Base-by-base conservation (phyloP, 2,888 invertebrate genomes). In the Troilus luridus region DNA sequence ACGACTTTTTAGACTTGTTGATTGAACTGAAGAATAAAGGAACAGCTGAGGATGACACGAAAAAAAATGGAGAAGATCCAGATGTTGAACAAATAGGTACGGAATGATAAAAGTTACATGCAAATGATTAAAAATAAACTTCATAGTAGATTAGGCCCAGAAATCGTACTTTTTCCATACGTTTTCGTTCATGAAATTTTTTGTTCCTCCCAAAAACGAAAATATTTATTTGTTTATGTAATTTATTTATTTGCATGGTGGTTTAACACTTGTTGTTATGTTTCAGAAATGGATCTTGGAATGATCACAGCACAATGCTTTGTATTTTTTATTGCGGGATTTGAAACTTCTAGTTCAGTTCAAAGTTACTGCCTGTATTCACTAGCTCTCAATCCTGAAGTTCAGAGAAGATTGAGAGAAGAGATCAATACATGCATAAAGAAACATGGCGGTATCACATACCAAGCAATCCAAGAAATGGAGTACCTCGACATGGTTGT, bases 1-100 rank as follows among this genome's bases (percentile, higher is more conserved):
- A 95, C 91, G 96, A 96, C 93, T 96, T 96, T 92, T 93, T 96
- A 89, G 95, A 96, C 92, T 93, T 95, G 5, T 93, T 96, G 88
- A 94, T 95, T 59, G 94, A 95, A 88, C 92, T 95, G 27, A 95
- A 95, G 92, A 94, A 95, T 89, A 91, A 92, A 41, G 93, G 92
- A 88, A 93, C 91, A 17, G 94, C 62, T 12, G 88, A 60, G 9
- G 60, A 27, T 88, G 88, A 94, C 62, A 3, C 62, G 59, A 88
- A 92, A 89, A 81, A 67, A 85, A 81, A 62, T 59, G 88, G 24
- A 58, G 24, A n/a, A 14, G 59, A 54, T 6, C 58, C 21, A 10
- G 17, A 58, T 6, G 88, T n/a, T 12, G 88, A 91, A 88, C n/a
- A 64, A 27, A 17, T 91, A 10, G 88, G 91, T 91, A 60, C 21